phyloP scores from a whole-genome alignment of 1,140 invertebrate genomes.

The Capitella teleta region DNA sequence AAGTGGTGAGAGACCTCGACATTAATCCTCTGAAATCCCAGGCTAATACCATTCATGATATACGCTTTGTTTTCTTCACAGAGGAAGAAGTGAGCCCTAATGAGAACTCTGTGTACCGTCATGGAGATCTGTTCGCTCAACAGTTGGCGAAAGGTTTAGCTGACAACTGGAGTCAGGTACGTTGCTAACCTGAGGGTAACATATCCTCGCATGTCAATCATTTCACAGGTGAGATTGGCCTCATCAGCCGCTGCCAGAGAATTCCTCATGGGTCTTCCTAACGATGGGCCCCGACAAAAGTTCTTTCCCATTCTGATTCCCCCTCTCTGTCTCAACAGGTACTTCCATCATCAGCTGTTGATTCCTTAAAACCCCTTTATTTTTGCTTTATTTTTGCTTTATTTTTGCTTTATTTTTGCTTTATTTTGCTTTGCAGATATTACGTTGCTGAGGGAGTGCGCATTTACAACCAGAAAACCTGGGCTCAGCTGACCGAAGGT shows the following conservation, averaged over 20 bases:
- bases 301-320: constrained; percentile 47
- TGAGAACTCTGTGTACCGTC: constrained; percentile 40
- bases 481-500: constrained; percentile 44
- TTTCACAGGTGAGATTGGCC: constrained; percentile 44
- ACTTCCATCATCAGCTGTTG: background rate
- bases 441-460: constrained; percentile 51
- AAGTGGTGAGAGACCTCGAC: constrained; percentile 17
- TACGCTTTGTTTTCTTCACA: background rate
- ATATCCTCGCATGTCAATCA: background rate
- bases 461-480: constrained; percentile 50
- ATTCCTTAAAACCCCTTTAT: no score
- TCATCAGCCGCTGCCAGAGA: constrained; percentile 47
- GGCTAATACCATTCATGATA: background rate
- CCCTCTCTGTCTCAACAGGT: constrained; percentile 50
- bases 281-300: constrained; percentile 36
- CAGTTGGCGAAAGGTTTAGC: constrained; percentile 44
- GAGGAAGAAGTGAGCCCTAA: constrained; percentile 6
- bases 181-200: background rate
- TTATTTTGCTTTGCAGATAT: constrained; percentile 36
- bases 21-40: background rate
- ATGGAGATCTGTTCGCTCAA: constrained; percentile 43
- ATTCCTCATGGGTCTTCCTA: constrained; percentile 43
- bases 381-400: background rate
- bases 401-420: background rate
- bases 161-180: constrained; percentile 52